Evolutionary conservation across 2,888 invertebrate genomes (phyloP).

Genomic region (Lumbricus terrestris): DNA sequence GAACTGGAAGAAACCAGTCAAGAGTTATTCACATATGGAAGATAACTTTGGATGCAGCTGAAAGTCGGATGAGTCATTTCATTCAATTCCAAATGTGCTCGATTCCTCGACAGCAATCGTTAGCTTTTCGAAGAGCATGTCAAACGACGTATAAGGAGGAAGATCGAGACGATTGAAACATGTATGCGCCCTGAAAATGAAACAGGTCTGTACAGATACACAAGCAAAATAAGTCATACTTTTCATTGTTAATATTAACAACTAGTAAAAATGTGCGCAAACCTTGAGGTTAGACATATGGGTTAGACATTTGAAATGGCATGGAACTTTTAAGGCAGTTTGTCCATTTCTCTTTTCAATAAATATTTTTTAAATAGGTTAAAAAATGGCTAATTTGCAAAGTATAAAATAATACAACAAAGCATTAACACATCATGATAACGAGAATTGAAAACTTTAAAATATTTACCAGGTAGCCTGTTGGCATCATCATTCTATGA

Average conservation of each 20-base stretch:
- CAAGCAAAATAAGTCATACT: background rate
- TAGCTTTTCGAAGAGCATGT: slow-evolving; percentile 85
- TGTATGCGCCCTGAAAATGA: slow-evolving; percentile 79
- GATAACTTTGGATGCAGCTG: background rate
- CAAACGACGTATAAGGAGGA: slow-evolving; percentile 90
- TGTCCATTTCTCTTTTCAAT: background rate
- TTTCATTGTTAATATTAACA: background rate
- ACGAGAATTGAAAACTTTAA: background rate
- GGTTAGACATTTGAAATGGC: background rate
- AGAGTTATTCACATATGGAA: background rate
- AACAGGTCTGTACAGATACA: background rate
- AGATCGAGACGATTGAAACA: slow-evolving; percentile 96
- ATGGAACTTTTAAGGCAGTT: background rate
- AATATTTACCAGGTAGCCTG: background rate
- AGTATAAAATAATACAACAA: background rate
- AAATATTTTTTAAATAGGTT: background rate
- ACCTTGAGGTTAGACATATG: background rate
- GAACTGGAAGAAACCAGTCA: background rate
- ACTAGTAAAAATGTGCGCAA: background rate
- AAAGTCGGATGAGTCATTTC: slow-evolving; percentile 54
- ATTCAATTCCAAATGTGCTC: slow-evolving; percentile 93
- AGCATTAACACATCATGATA: background rate
- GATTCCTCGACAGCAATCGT: slow-evolving; percentile 92
- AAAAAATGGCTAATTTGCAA: background rate
- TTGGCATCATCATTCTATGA: background rate